These are phyloP conservation scores for Plebejus argus DNA, from an alignment of 2,888 invertebrate species.

Conservation along the genomic window DNA sequence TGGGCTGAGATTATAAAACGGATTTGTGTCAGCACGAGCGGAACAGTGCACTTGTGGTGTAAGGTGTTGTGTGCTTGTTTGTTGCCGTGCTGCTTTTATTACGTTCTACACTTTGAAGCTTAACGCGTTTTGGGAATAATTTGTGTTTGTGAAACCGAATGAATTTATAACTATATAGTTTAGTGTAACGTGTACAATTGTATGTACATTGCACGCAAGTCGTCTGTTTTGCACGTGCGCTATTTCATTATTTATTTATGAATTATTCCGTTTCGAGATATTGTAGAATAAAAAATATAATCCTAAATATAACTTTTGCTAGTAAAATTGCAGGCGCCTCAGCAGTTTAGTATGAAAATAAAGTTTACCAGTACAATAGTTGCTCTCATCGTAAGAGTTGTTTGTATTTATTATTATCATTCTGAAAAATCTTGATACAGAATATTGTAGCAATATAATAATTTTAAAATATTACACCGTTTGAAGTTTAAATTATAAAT, in stretches of 20 bases:
- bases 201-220: neutral
- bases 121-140: neutral
- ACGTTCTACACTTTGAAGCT: neutral
- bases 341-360: too few species aligned
- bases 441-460: too few species aligned
- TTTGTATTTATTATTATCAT: too few species aligned
- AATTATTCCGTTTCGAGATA: neutral
- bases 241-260: neutral
- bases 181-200: too few species aligned
- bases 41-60: neutral
- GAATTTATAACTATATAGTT: neutral
- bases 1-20: neutral
- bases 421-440: too few species aligned
- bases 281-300: too few species aligned
- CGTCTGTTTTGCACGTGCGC: neutral
- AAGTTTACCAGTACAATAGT: too few species aligned
- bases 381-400: too few species aligned
- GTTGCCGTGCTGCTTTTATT: neutral
- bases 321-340: too few species aligned
- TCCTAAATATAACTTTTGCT: too few species aligned
- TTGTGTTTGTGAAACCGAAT: neutral
- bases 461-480: too few species aligned
- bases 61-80: neutral
- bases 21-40: neutral
- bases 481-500: too few species aligned